Base-by-base conservation (phyloP, 2,797 vertebrate genomes). In the Cynodonichthys magdalenae region DNA sequence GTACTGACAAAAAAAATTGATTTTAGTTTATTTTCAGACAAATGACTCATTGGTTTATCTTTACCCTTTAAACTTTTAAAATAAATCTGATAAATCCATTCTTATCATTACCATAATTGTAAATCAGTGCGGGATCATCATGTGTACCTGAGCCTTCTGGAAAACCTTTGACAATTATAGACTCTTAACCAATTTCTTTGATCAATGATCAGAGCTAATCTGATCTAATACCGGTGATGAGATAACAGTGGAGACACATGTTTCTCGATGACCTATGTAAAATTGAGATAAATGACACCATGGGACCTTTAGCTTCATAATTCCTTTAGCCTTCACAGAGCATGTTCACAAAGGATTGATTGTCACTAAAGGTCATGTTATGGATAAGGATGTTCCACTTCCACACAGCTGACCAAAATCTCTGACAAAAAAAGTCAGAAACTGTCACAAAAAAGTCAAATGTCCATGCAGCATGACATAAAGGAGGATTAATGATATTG, bases 261-360 rank as follows among this genome's bases (percentile, higher is more conserved):
- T 82, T 82, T 65, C 57, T 52, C 44, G 46, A 0, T 65, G 71
- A 82, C 78, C 81, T 53, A 28, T 47, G 60, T 61, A 71, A 83
- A 83, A 17, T 58, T 62, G 53, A 79, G 75, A 75, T 80, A 74
- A 81, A 79, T 57, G 77, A 83, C 54, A 71, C 81, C 80, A 80
- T 62, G 51, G 50, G 54, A 34, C 69, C 71, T 27, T 69, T 19
- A 80, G 76, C 73, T 67, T 86, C 80, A 71, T 86, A 82, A 84
- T 87, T 87, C 80, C 76, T 87, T 86, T 74, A 81, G 85, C 69
- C 67, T 84, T 77, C 69, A 66, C 75, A 79, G 77, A 52, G 73
- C 80, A 68, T 49, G 50, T 78, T 63, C 77, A 87, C 83, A 88
- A 83, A 80, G 75, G 81, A 84, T 56, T 83, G 82, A 85, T 85